These are phyloP conservation scores for Petrocephalus zakoni DNA, from an alignment of 2,113 vertebrate species.

Conservation along the genomic window DNA sequence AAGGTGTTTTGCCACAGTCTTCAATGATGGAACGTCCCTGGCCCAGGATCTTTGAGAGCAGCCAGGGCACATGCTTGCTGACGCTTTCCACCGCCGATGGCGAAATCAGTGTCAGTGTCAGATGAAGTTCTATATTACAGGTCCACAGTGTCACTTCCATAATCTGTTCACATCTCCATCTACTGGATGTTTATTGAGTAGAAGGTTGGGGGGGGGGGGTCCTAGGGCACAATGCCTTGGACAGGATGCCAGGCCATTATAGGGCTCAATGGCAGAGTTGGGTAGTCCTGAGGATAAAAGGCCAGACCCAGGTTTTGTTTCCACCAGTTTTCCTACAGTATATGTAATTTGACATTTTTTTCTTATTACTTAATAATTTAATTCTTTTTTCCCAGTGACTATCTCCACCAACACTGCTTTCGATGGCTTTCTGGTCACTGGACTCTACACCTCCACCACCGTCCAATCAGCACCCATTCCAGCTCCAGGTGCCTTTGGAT, in stretches of 20 bases:
- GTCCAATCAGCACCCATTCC: slow-evolving; percentile 82
- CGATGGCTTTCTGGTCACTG: slow-evolving; percentile 90
- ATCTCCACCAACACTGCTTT: slow-evolving; percentile 93
- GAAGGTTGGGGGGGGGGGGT: background rate
- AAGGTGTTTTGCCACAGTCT: background rate
- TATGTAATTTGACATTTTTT: background rate
- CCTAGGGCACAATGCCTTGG: background rate
- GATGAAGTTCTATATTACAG: background rate
- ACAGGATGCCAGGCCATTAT: background rate
- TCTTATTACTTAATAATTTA: background rate
- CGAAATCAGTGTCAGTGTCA: background rate
- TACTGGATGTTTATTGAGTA: background rate
- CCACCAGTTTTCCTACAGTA: background rate
- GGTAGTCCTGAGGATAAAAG: background rate
- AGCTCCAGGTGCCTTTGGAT: slow-evolving; percentile 83
- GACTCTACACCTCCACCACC: slow-evolving; percentile 94
- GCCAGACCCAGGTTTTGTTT: background rate
- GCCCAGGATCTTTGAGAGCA: background rate
- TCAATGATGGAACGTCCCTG: background rate
- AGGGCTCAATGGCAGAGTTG: background rate
- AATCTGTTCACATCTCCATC: too few species aligned
- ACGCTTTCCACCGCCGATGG: background rate
- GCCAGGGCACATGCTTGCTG: background rate
- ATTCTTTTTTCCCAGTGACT: slow-evolving; percentile 65
- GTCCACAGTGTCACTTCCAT: background rate